phyloP scores from a whole-genome alignment of 2,888 invertebrate genomes.

The Agonum fuliginosum region DNA sequence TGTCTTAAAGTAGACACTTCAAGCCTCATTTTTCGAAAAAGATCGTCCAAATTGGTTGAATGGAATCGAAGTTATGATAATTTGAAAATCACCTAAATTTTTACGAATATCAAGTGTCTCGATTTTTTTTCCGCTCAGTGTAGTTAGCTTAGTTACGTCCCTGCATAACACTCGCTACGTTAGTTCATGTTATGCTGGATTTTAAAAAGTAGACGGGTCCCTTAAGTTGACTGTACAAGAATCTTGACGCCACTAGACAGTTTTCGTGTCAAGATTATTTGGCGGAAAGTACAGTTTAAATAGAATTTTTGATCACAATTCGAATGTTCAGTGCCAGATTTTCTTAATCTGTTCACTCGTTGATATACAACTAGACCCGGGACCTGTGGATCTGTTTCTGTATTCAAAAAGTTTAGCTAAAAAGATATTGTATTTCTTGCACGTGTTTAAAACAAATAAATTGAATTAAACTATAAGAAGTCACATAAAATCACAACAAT shows the following conservation, averaged over 20 bases:
- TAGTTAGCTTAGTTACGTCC: no score
- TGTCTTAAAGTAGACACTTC: no score
- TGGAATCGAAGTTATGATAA: no score
- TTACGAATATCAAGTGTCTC: neutral
- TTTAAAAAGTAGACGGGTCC: no score
- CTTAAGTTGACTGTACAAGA: no score
- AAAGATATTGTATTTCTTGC: neutral
- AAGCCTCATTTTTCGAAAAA: no score
- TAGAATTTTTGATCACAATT: conserved; percentile 38
- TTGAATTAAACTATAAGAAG: neutral
- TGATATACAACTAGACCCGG: conserved; percentile 8
- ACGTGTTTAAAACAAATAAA: neutral
- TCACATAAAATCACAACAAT: conserved; percentile 17
- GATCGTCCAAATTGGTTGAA: no score
- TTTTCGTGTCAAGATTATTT: neutral
- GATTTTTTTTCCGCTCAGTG: neutral
- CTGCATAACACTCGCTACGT: no score
- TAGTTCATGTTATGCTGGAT: no score
- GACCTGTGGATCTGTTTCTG: neutral
- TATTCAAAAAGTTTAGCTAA: neutral
- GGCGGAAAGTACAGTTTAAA: conserved; percentile 1
- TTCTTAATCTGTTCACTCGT: conserved; percentile 36
- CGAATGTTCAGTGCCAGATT: neutral
- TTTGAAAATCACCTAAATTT: no score
- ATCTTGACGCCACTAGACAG: no score